Percentiles rank a stretch among this genome's conserved stretches.
These are phyloP conservation scores for Meiosimyza decipiens DNA, from an alignment of 2,888 invertebrate species.

Conservation along the genomic window DNA sequence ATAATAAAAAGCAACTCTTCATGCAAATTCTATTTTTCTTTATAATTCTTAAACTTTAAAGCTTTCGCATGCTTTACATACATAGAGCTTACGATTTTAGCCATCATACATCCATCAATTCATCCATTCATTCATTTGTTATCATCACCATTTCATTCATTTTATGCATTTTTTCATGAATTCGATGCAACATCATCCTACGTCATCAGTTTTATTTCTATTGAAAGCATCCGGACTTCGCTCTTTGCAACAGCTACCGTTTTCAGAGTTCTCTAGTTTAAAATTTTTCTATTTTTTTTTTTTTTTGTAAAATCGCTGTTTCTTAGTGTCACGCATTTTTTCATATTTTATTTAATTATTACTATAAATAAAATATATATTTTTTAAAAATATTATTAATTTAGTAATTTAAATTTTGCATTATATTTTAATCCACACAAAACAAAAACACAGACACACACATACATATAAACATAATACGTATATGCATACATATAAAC, in stretches of 20 bases:
- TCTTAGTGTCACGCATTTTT: no score
- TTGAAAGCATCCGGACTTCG: no score
- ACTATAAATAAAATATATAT: not conserved
- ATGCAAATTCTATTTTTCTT: conserved; percentile 19
- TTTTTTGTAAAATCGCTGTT: no score
- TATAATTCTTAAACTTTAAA: not conserved
- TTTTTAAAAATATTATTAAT: conserved; percentile 23
- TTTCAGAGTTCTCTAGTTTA: no score
- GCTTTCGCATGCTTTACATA: not conserved
- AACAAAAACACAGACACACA: conserved; percentile 12
- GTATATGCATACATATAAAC: not conserved
- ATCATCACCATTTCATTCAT: not conserved
- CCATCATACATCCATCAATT: not conserved
- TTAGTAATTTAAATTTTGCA: conserved; percentile 16
- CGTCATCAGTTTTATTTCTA: not conserved
- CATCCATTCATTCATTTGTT: not conserved
- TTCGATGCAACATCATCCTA: not conserved
- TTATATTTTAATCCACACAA: conserved; percentile 11
- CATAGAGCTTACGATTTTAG: not conserved
- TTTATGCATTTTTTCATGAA: conserved; percentile 2
- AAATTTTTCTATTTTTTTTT: not conserved
- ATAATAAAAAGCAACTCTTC: conserved; percentile 44
- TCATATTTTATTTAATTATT: no score
- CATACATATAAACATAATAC: conserved; percentile 13
- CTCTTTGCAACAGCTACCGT: no score